Conservation (phyloP, 2,888 invertebrate species). For the Euplagia quadripunctaria region DNA sequence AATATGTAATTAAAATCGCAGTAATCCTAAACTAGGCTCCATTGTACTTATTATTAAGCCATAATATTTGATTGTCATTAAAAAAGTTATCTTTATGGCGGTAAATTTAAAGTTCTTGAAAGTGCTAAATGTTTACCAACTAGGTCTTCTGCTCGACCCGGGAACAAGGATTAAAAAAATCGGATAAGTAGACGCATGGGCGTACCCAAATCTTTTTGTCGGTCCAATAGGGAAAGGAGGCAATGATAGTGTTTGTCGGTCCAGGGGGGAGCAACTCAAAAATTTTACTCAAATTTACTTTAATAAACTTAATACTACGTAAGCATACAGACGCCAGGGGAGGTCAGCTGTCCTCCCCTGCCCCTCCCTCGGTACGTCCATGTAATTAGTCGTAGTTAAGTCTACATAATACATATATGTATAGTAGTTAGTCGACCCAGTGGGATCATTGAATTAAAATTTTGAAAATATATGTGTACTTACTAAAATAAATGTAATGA, state of each 20-base stretch:
- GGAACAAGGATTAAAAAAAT: neutral
- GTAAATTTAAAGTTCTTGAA: neutral
- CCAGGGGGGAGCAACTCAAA: no score
- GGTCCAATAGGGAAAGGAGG: no score
- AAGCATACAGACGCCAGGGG: no score
- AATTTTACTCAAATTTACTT: no score
- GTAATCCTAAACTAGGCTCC: conserved; percentile 31
- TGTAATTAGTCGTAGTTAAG: neutral
- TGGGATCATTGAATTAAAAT: neutral
- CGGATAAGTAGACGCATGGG: neutral
- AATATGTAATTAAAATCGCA: conserved; percentile 33
- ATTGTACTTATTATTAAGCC: conserved; percentile 27
- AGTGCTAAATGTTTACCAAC: neutral
- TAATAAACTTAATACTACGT: no score
- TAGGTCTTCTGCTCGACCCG: neutral
- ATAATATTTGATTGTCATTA: conserved; percentile 6
- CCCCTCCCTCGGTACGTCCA: no score
- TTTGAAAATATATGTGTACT: no score
- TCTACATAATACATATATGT: neutral
- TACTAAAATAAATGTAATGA: neutral
- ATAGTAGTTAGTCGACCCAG: neutral
- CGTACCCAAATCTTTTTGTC: no score
- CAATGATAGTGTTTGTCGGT: no score
- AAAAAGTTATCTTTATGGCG: neutral
- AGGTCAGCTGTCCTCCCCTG: no score